Evolutionary conservation across 2,888 invertebrate genomes (phyloP), one percentile per base, ranked within the genome.

Genomic region (Nomada ferruginata): DNA sequence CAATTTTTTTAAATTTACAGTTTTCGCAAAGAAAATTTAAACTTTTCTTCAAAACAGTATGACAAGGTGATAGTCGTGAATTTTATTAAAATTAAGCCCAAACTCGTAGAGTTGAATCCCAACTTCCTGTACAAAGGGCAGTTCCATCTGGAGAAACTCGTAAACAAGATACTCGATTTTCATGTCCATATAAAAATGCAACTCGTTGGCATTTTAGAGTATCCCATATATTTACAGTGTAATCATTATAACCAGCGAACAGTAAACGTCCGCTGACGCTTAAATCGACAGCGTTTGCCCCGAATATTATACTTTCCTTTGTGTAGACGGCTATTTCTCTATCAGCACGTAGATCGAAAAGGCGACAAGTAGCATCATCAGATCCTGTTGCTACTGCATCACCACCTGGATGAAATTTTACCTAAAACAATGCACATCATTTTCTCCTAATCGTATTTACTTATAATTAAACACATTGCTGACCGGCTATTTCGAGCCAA

Each of bases 141-240:
- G 99, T 98, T 83, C 99, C 99, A 95, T 99, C 99, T 66, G 99
- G 99, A 78, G 99, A 98, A 57, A 98, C 97, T 94, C 97, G 97
- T 84, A 98, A 95, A 94, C 97, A 97, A 70, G 97, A 97, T 60
- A 99, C 98, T 91, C 99, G 95, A 94, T 99, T 99, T 94, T 99
- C 99, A 94, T 99, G 99, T 1, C 98, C 99, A 94, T 98, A 98
- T 77, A 99, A 94, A 89, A 98, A 96, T 92, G 97, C 97, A 66
- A 98, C 97, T 84, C 99, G 96, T 90, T 96, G 96, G 88, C 98
- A 98, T 93, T 99, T 99, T 85, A 99, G 95, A 53, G 98, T 98
- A 94, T 99, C 99, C 99, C 99, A 99, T 52, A 99, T 97, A 94
- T 99, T 98, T 72, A 99, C 98, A 52, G 99, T 99, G 94, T 99